Percentiles rank a stretch among this genome's conserved stretches.
These are phyloP conservation scores for Phyllotreta cruciferae DNA, from an alignment of 2,888 invertebrate species.

Conservation along the genomic window DNA sequence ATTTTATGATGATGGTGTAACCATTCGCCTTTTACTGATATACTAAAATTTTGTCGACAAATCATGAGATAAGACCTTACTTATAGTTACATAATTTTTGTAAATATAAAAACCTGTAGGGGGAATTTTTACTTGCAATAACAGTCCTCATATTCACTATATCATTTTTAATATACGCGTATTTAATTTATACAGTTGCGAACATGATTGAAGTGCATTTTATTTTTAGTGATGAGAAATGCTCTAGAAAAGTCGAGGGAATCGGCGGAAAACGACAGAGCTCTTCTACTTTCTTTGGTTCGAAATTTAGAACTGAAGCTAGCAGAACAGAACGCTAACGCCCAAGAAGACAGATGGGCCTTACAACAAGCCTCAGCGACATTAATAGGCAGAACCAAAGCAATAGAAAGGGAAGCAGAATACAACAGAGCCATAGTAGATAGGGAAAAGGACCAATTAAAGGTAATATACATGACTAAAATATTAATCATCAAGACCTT, in stretches of 20 bases:
- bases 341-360: conserved; percentile 53
- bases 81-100: not conserved
- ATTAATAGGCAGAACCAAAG: conserved; percentile 68
- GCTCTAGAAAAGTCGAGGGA: conserved; percentile 66
- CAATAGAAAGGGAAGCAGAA: conserved; percentile 68
- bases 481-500: not conserved
- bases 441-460: conserved; percentile 67
- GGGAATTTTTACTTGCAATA: too few relatives aligned
- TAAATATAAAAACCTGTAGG: not conserved
- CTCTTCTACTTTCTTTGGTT: conserved; percentile 63
- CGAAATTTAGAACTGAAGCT: conserved; percentile 66
- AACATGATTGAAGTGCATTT: not conserved
- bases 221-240: conserved; percentile 63
- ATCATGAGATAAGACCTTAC: too few relatives aligned
- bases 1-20: too few relatives aligned
- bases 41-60: too few relatives aligned
- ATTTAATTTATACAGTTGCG: too few relatives aligned
- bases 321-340: conserved; percentile 66
- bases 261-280: conserved; percentile 65
- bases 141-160: too few relatives aligned
- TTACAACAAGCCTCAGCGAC: conserved; percentile 68
- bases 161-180: too few relatives aligned
- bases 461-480: too few relatives aligned
- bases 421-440: conserved; percentile 66
- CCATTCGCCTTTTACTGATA: too few relatives aligned